Base-by-base conservation (phyloP, 2,888 invertebrate species). In the Chrysina gloriosa region DNA sequence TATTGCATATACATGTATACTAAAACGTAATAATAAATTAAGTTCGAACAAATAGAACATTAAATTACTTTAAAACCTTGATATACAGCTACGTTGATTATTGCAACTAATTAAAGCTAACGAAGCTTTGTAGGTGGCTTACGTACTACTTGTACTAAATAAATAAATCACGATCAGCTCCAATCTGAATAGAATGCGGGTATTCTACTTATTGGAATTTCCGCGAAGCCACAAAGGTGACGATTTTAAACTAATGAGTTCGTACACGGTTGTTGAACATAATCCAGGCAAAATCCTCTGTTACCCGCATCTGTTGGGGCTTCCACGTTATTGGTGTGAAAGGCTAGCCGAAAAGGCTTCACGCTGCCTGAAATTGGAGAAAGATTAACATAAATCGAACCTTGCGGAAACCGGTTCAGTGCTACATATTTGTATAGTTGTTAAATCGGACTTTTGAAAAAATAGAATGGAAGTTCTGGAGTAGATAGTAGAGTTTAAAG, bases 221-320 rank as follows among this genome's bases (percentile, higher is more conserved):
- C 45, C 2, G 14, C 16, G 42, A 61, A 42, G 58, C 27, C 58
- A 27, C 25, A 61, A 61, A 42, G 27, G 42, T 61, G 58, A 27
- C 42, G 42, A 34, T 54, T 63, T 67, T 75, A 76, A 50, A 74
- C 71, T 52, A 80, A 69, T 58, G 75, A 76, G 72, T 90, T 92
- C 6, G 92, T 92, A 78, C 94, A 94, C 0, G 94, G 94, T 76
- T 94, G 94, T 77, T 94, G 94, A 2, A 94, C 88, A 76, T 92
- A 94, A 80, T 93, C 93, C 3, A 94, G 83, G 73, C 94, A 94
- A 78, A 94, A 94, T 0, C 94, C 94, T 74, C 91, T 86, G 80
- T 94, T 94, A 47, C 88, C 91, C 0, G 89, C 82, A 75, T 94
- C 93, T 3, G 86, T 86, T 0, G 93, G 94, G 0, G 91, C 90